phyloP scores from a whole-genome alignment of 2,888 invertebrate species.

The Cepaea hortensis region DNA sequence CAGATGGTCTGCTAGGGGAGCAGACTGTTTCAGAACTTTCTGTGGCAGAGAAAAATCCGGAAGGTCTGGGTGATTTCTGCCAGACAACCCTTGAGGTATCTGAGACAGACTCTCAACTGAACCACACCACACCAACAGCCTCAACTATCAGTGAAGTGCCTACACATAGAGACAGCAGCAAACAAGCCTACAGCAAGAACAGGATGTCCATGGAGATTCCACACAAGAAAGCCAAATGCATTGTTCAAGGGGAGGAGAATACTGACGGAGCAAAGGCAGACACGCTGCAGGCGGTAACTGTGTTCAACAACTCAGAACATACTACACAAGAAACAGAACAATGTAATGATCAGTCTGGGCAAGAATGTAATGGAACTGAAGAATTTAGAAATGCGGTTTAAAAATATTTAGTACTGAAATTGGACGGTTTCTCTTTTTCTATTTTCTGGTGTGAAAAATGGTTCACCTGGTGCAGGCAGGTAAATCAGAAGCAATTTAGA shows the following conservation, averaged over 20 bases:
- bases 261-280: background rate
- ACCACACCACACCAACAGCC: background rate
- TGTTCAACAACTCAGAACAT: background rate
- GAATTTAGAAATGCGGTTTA: constrained; percentile 42
- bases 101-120: background rate
- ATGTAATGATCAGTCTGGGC: constrained; percentile 11
- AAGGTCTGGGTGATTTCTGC: background rate
- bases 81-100: background rate
- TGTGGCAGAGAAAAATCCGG: background rate
- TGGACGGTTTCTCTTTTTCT: too few species aligned
- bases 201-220: constrained; percentile 58
- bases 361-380: constrained; percentile 34
- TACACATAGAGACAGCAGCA: constrained; percentile 33
- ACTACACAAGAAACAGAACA: background rate
- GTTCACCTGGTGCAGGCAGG: too few species aligned
- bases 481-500: too few species aligned
- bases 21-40: background rate
- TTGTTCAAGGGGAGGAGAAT: constrained; percentile 25
- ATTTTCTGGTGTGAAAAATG: too few species aligned
- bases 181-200: constrained; percentile 39
- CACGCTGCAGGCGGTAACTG: background rate
- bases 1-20: background rate
- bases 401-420: background rate
- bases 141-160: background rate
- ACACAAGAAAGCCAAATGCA: constrained; percentile 54